Evolutionary conservation across 2,113 vertebrate genomes (phyloP).

Genomic region (Colinus virginianus): DNA sequence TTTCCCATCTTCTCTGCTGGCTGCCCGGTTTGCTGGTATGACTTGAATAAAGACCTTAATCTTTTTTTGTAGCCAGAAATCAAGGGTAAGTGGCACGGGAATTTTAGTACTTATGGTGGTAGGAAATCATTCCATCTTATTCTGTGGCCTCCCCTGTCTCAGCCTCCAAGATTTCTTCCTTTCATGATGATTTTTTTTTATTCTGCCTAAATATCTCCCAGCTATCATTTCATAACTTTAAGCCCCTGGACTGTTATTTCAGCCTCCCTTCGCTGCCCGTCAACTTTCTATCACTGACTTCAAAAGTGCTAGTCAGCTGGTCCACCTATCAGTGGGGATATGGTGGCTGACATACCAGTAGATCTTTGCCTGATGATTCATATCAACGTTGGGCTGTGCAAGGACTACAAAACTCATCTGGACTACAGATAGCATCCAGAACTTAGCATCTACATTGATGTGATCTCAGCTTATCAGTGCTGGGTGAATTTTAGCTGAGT

Average conservation of each 20-base stretch:
- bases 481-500: background rate
- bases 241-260: background rate
- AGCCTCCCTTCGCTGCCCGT: background rate
- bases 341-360: background rate
- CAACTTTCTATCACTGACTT: background rate
- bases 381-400: background rate
- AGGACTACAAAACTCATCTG: background rate
- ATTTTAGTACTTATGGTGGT: background rate
- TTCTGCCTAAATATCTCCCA: background rate
- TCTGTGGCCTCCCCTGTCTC: background rate
- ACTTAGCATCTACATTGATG: fast-evolving
- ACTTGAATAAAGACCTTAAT: background rate
- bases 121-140: background rate
- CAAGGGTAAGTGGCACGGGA: background rate
- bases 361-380: background rate
- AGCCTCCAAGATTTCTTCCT: background rate
- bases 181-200: background rate
- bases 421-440: background rate
- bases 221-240: background rate
- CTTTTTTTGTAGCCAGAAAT: background rate
- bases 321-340: background rate
- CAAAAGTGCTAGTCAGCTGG: background rate
- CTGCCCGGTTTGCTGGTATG: background rate
- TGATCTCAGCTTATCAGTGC: background rate
- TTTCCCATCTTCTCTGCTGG: background rate